Evolutionary conservation across 2,888 invertebrate species (phyloP), one percentile per base, ranked within the genome.

Genomic region (Lasioglossum zephyrum): DNA sequence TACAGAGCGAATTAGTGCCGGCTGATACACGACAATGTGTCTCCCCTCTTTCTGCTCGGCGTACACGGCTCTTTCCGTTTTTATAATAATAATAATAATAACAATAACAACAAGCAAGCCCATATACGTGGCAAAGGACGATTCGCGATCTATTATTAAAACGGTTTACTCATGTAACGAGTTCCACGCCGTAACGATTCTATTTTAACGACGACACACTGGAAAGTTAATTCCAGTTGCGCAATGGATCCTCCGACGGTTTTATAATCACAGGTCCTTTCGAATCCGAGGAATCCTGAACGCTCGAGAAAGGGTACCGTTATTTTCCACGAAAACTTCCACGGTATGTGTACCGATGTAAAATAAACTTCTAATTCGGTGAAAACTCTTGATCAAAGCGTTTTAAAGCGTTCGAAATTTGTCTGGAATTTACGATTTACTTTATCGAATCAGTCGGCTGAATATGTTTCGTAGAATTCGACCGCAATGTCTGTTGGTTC

Each of bases 111-210:
- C 3, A 66, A 69, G 6, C 44, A 41, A 26, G 41, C 39, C 41
- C 4, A 36, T 41, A 26, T 63, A 72, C 39, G 31, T 18, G 36
- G 9, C 11, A 13, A 73, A 44, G 57, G 44, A 18, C n/a, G 1
- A 47, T 4, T 3, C n/a, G 2, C 16, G 53, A 60, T 39, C 66
- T 84, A 84, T 77, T 83, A 84, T 83, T 84, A 83, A 60, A 77
- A 41, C 31, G 4, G 26, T 16, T 22, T 44, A 41, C 22, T 36
- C 41, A 44, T 69, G 66, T 84, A 84, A 79, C 73, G 49, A 31
- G n/a, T 39, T 26, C 77, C 22, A 22, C 53, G 47, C 36, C 66
- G 47, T 80, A 73, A 74, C 79, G 44, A 41, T 22, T 63, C 73
- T 79, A 57, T 66, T 77, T 73, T 49, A 73, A 79, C 73, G 73